Evolutionary conservation across 2,797 vertebrate species (phyloP).

Genomic region (Galagoides demidoff): DNA sequence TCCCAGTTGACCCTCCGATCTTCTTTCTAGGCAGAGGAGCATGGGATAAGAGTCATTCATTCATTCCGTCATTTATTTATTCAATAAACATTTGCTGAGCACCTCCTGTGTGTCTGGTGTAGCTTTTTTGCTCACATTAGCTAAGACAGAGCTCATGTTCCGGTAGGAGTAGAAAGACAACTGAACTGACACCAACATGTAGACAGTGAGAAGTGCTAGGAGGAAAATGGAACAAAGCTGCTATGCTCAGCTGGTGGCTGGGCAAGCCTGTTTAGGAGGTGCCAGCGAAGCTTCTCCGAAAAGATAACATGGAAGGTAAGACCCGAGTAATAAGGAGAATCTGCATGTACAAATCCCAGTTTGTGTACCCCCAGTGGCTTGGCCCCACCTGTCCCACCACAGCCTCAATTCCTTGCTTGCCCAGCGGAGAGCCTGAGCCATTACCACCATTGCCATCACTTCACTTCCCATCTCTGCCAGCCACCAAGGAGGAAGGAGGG

Average conservation of each 20-base stretch:
- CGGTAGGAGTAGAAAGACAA: neutral
- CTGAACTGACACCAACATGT: neutral
- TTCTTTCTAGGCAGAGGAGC: neutral
- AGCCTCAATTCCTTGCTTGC: neutral
- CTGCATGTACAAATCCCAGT: no score
- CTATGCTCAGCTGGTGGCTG: neutral
- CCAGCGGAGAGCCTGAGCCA: neutral
- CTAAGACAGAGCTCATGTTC: neutral
- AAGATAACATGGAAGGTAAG: neutral
- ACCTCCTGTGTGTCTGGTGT: neutral
- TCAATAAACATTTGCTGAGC: neutral
- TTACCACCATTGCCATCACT: neutral
- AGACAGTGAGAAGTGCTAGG: neutral
- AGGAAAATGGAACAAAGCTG: neutral
- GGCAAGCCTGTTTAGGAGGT: neutral
- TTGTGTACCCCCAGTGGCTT: neutral
- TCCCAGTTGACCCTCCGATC: neutral
- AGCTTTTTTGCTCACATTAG: neutral
- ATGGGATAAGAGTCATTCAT: neutral
- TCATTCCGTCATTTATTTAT: neutral
- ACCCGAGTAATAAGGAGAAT: neutral
- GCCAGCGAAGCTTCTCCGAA: neutral
- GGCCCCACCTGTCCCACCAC: neutral
- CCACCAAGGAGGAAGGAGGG: no score
- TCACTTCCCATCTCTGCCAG: no score